phyloP scores from a whole-genome alignment of 2,888 invertebrate genomes.

The Glyphotaelius pellucidus region DNA sequence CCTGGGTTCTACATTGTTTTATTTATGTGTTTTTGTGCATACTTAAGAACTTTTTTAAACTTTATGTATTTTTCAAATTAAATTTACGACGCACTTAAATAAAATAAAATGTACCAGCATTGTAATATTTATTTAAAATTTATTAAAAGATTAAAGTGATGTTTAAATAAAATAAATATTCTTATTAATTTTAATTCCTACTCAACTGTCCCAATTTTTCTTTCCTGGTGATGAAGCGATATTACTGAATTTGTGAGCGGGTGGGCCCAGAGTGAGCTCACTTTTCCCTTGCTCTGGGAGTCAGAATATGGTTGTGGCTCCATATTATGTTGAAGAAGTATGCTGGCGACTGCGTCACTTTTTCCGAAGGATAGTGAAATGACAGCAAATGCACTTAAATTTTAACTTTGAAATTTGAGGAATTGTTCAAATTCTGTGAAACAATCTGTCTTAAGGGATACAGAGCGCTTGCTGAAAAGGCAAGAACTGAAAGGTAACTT shows the following conservation, averaged over 20 bases:
- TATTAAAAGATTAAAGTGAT: conserved; percentile 31
- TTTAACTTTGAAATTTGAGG: too few relatives aligned
- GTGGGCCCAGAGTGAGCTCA: neutral
- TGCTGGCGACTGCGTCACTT: too few relatives aligned
- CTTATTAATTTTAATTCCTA: neutral
- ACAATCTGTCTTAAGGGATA: too few relatives aligned
- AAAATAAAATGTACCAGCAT: neutral
- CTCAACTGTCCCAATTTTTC: neutral
- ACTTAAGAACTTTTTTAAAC: neutral
- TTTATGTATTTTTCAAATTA: neutral
- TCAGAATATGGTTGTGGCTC: too few relatives aligned
- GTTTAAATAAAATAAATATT: conserved; percentile 18
- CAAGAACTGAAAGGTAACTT: too few relatives aligned
- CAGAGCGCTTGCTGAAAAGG: too few relatives aligned
- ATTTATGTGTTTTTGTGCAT: neutral
- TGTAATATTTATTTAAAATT: conserved; percentile 20
- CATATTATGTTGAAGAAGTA: too few relatives aligned
- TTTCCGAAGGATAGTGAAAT: too few relatives aligned
- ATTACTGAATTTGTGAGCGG: neutral
- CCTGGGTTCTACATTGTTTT: neutral
- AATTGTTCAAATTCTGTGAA: too few relatives aligned
- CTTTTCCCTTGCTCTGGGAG: too few relatives aligned
- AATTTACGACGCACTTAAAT: neutral
- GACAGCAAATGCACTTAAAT: too few relatives aligned
- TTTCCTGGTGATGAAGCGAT: neutral